Evolutionary conservation across 2,888 invertebrate species (phyloP), one percentile per base, ranked within the genome.

Genomic region (Drosophila flavopinicola): DNA sequence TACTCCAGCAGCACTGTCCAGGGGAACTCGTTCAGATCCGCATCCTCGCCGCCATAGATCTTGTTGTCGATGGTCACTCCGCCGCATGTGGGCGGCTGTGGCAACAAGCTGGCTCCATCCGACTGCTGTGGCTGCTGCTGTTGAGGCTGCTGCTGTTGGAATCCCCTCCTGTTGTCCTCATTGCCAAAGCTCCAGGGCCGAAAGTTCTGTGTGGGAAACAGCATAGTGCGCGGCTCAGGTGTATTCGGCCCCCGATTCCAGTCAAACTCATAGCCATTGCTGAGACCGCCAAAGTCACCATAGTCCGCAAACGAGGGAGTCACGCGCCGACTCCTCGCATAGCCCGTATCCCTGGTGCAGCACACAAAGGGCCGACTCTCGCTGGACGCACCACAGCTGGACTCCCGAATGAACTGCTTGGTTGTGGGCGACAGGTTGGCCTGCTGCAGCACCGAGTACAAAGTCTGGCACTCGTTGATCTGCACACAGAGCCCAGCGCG

Each of bases 1-100:
- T 95, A 95, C 85, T 93, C 92, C 17, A 95, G 77, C n/a, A 94
- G 89, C 0, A 92, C 93, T 93, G 94, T 93, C 95, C 95, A 95
- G 0, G 95, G 94, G 74, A 94, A 94, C 74, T 95, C 95, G 59
- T 93, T 93, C 0, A 94, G 88, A 0, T 93, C 93, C 0, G 94
- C 91, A 57, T 90, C 88, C 15, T 91, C 90, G 2, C 95, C 95
- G 1, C 94, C 94, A 17, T 93, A 92, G 58, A 95, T 94, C 67
- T 93, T 92, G 76, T 93, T 93, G 17, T 91, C 90, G 38, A 90
- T 86, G 27, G 88, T 87, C 13, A 89, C 87, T 10, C 88, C 88
- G 1, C 91, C 91, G 38, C 91, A 91, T 1, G 72, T 73, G 0
- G 90, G 90, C 1, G 88, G 85, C 53, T 73, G 79, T 10, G 90